Evolutionary conservation across 2,113 vertebrate genomes (phyloP).

Genomic region (Loxodonta africana): DNA sequence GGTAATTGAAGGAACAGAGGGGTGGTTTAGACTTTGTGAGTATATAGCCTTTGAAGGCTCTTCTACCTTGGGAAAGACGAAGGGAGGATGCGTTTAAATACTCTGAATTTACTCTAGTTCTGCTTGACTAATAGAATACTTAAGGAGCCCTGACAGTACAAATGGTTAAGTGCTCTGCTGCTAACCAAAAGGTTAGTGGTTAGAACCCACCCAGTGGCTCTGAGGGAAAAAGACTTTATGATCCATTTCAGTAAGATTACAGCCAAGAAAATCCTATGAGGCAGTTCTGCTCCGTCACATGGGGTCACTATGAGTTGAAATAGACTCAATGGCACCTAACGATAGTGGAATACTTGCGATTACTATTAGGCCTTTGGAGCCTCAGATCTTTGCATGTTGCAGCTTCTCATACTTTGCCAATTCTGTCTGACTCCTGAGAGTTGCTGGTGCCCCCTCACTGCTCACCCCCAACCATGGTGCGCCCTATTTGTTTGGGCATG

Average conservation of each 20-base stretch:
- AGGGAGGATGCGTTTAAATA: not conserved
- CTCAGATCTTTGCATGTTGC: not conserved
- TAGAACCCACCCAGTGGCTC: not conserved
- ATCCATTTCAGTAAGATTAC: not conserved
- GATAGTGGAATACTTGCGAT: not conserved
- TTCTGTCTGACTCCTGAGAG: not conserved
- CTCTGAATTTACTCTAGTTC: not conserved
- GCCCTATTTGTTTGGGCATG: not conserved
- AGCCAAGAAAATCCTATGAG: not conserved
- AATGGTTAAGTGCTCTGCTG: not conserved
- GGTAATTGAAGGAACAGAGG: not conserved
- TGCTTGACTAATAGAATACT: not conserved
- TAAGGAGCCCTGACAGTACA: not conserved
- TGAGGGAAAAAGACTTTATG: not conserved
- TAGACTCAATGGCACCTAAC: not conserved
- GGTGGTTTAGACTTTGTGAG: not conserved
- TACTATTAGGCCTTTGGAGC: not conserved
- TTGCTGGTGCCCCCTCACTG: not conserved
- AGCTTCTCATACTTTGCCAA: not conserved
- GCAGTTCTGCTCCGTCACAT: not conserved
- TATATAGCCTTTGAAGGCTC: not conserved
- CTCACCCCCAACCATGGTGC: accelerated
- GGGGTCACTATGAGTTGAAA: not conserved
- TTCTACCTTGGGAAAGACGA: not conserved
- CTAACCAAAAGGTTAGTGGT: not conserved